These are phyloP conservation scores for Antennarius striatus DNA, from an alignment of 2,113 vertebrate genomes.

Conservation along the genomic window DNA sequence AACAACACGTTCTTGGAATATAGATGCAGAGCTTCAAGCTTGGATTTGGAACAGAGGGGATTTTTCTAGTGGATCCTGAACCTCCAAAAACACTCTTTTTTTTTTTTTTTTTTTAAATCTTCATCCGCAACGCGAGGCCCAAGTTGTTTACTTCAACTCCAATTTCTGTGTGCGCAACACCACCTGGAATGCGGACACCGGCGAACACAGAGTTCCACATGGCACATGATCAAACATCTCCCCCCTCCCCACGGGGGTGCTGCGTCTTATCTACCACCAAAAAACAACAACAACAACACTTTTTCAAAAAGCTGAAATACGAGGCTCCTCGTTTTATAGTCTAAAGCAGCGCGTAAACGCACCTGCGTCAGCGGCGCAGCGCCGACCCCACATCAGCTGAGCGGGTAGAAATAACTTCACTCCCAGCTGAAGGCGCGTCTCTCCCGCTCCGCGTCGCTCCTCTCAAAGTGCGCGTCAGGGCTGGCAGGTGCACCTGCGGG, in stretches of 20 bases:
- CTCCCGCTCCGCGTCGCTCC: constrained; percentile 13
- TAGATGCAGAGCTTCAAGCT: constrained; percentile 1
- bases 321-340: not conserved
- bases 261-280: constrained; percentile 8
- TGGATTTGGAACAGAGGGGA: constrained; percentile 9
- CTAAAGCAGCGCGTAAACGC: constrained; percentile 34
- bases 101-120: not conserved
- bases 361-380: constrained; percentile 49
- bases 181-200: constrained; percentile 77
- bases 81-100: constrained; percentile 11
- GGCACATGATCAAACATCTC: constrained; percentile 27
- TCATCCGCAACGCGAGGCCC: constrained; percentile 25
- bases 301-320: constrained; percentile 3
- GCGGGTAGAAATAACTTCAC: constrained; percentile 54
- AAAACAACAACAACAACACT: constrained; percentile 13
- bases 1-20: too few species aligned
- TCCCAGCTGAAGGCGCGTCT: constrained; percentile 33
- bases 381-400: constrained; percentile 27
- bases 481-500: constrained; percentile 76
- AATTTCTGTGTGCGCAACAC: constrained; percentile 77
- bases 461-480: constrained; percentile 48
- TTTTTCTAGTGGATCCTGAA: constrained; percentile 7
- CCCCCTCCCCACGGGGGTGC: not conserved
- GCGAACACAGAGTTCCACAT: constrained; percentile 25
- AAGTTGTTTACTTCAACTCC: constrained; percentile 70